A percentile compares a stretch with the other conserved stretches of the same genome.
phyloP scores from a whole-genome alignment of 2,888 invertebrate genomes.

The Antheraea yamamai region DNA sequence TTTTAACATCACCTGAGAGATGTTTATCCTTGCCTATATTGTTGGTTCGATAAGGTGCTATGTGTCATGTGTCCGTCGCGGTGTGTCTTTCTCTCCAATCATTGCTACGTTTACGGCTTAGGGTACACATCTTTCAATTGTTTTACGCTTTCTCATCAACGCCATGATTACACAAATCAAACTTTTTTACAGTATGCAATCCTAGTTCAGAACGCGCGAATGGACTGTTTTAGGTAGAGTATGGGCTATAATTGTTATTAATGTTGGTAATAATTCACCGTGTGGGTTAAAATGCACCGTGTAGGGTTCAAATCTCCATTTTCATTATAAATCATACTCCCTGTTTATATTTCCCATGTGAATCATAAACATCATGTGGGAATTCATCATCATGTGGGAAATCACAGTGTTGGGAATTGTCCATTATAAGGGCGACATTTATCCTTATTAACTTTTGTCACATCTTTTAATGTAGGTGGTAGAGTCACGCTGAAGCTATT shows the following conservation, averaged over 20 bases:
- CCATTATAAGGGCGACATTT: no score
- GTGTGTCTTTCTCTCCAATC: constrained; percentile 58
- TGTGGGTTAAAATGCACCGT: neutral
- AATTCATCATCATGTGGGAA: no score
- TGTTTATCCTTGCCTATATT: constrained; percentile 71
- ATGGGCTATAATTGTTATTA: neutral
- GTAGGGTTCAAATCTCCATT: neutral
- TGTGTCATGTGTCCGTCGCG: constrained; percentile 12
- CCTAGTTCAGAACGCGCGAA: neutral
- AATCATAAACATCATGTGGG: no score
- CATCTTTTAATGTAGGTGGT: no score
- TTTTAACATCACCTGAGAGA: constrained; percentile 74
- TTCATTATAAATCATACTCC: neutral
- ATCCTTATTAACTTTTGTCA: no score
- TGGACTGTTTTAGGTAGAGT: neutral
- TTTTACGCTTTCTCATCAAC: constrained; percentile 17
- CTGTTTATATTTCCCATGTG: no score
- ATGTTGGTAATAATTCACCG: neutral
- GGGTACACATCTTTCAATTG: constrained; percentile 78
- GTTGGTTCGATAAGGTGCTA: constrained; percentile 40
- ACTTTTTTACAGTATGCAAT: neutral
- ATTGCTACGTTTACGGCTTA: constrained; percentile 63
- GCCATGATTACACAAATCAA: constrained; percentile 14
- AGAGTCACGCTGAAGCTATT: no score
- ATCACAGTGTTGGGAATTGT: no score